Base-by-base conservation (phyloP, 2,797 vertebrate genomes). In the Glossophaga mutica region DNA sequence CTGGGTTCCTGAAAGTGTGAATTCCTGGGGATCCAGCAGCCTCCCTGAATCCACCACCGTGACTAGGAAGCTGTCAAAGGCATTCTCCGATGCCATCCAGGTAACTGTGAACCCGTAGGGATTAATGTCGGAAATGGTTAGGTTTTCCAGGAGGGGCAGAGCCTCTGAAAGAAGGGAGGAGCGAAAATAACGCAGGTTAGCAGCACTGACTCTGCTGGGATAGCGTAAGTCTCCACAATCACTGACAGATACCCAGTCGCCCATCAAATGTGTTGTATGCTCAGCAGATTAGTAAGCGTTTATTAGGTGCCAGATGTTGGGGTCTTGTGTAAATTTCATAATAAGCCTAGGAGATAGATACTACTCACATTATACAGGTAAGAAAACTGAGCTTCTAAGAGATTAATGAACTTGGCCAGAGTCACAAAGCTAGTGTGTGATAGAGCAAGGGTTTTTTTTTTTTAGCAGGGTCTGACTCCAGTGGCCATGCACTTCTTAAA, bases 1-100 rank as follows among this genome's bases (percentile, higher is more conserved):
- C 98, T 99, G 99, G 98, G 99, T 98, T 98, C 99, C 99, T 2
- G 99, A 98, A 97, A 99, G 99, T 93, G 98, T 98, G 98, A 99
- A 99, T 98, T 99, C 99, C 97, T 99, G 99, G 95, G 99, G 99
- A 98, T 99, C 99, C 99, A 99, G 99, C 98, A 99, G 99, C 99
- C 99, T 99, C 98, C 99, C 99, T 78, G 99, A 99, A 98, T 99
- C 99, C 97, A 99, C 99, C 98, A 99, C 99, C 98, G 99, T 98
- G 98, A 99, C 98, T 96, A 99, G 98, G 98, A 99, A 99, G 97
- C 98, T 98, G 97, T 99, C 99, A 99, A 99, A 99, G 98, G 98
- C 98, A 98, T 98, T 98, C 91, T 99, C 98, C 97, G 98, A 98
- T 98, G 98, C 98, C 98, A 97, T 98, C 99, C 99, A 99, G 82